A percentile compares a stretch with the other conserved stretches of the same genome.
phyloP scores from a whole-genome alignment of 2,888 invertebrate species.

The Cosmorhoe ocellata region DNA sequence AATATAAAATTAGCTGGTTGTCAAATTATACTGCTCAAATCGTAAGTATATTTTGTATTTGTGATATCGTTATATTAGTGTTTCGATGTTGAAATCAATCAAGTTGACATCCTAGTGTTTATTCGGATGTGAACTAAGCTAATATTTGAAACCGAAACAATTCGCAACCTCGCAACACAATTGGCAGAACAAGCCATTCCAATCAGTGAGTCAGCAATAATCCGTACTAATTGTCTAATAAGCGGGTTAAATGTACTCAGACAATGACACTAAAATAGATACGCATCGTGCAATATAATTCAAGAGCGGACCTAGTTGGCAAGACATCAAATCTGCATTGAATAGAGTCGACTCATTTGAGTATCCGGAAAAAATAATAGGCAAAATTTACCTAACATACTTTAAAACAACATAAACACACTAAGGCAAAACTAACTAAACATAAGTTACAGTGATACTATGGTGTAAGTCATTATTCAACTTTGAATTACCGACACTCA shows the following conservation, averaged over 20 bases:
- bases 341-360: conserved; percentile 4
- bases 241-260: conserved; percentile 12
- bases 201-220: conserved; percentile 24
- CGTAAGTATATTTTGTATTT: too few species aligned
- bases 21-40: too few species aligned
- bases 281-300: conserved; percentile 42
- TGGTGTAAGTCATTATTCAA: too few species aligned
- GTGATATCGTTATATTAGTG: too few species aligned
- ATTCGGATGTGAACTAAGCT: not conserved
- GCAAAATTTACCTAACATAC: too few species aligned
- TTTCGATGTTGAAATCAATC: too few species aligned
- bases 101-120: not conserved
- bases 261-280: conserved; percentile 26
- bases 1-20: too few species aligned
- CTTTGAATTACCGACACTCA: too few species aligned
- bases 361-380: not conserved
- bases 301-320: conserved; percentile 48
- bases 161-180: conserved; percentile 12
- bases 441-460: too few species aligned
- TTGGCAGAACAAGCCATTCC: conserved; percentile 18
- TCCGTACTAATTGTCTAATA: conserved; percentile 20
- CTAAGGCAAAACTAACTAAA: too few species aligned
- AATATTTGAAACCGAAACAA: conserved; percentile 4
- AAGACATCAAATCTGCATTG: conserved; percentile 44
- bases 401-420: too few species aligned